Percentiles rank a stretch among this genome's conserved stretches.
Evolutionary conservation across 2,888 invertebrate genomes (phyloP).

Genomic region (Harpalus rubripes): DNA sequence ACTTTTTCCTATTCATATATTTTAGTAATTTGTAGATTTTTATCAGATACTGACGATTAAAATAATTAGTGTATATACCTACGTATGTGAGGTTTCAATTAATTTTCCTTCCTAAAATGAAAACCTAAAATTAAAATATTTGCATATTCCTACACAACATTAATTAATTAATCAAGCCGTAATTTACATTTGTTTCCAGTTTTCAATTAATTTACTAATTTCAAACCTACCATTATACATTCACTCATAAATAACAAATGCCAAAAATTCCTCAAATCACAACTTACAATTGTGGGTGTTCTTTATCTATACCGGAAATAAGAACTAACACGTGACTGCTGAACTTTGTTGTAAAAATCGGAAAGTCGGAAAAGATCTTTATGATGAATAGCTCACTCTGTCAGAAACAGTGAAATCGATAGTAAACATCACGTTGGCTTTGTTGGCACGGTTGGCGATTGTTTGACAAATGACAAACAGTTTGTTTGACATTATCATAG

Average conservation of each 20-base stretch:
- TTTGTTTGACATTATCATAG: slow-evolving; percentile 32
- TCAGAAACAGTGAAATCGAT: slow-evolving; percentile 32
- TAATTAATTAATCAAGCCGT: slow-evolving; percentile 31
- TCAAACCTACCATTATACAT: slow-evolving; percentile 20
- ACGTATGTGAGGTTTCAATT: not conserved
- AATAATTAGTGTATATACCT: not conserved
- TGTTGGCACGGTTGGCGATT: not conserved
- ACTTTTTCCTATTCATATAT: not conserved
- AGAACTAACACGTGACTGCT: not conserved
- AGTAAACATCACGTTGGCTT: slow-evolving; percentile 3
- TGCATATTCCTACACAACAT: slow-evolving; percentile 25
- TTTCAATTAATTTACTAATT: slow-evolving; percentile 49
- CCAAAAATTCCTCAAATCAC: slow-evolving; percentile 18
- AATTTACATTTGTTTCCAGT: slow-evolving; percentile 29
- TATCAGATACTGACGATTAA: not conserved
- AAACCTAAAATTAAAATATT: slow-evolving; percentile 28
- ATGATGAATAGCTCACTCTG: slow-evolving; percentile 28
- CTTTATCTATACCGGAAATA: slow-evolving; percentile 33
- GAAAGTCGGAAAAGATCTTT: slow-evolving; percentile 27
- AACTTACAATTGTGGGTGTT: slow-evolving; percentile 25
- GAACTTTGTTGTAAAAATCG: slow-evolving; percentile 39
- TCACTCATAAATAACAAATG: not conserved
- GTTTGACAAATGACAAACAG: slow-evolving; percentile 42
- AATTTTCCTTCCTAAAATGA: slow-evolving; percentile 7
- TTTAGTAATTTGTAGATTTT: not conserved